A percentile compares a stretch with the other conserved stretches of the same genome.
phyloP scores from a whole-genome alignment of 2,113 vertebrate species.

The Cariama cristata region DNA sequence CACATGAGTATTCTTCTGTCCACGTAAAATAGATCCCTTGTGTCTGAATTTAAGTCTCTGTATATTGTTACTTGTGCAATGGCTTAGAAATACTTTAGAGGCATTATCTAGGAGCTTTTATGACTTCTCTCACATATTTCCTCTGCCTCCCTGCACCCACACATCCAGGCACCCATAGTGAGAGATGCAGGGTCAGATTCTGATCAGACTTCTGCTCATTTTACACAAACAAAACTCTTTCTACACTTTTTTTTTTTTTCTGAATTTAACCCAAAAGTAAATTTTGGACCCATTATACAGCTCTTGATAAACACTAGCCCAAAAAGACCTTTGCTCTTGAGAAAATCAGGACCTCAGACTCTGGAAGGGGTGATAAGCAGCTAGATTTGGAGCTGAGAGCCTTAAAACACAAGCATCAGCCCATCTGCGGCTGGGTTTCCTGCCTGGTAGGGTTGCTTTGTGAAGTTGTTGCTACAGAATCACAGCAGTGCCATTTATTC shows the following conservation, averaged over 20 bases:
- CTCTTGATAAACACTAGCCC: neutral
- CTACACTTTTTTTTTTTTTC: neutral
- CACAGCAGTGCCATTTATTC: neutral
- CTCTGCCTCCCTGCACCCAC: constrained; percentile 33
- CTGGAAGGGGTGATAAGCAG: neutral
- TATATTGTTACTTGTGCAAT: constrained; percentile 51
- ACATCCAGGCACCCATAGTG: neutral
- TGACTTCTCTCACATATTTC: constrained; percentile 44
- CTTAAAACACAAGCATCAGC: neutral
- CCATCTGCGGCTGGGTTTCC: neutral
- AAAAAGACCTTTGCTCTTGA: neutral
- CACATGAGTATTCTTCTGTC: constrained; percentile 49
- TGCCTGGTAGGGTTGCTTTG: neutral
- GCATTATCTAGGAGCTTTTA: constrained; percentile 45
- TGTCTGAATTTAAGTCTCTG: constrained; percentile 55
- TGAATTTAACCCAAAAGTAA: neutral
- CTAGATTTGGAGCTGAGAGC: neutral
- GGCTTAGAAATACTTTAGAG: constrained; percentile 25
- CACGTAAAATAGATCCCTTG: constrained; percentile 45
- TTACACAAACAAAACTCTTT: neutral
- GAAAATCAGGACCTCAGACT: neutral
- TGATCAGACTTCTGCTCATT: neutral
- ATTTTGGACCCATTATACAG: neutral
- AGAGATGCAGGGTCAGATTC: neutral
- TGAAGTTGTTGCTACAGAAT: neutral